Percentiles rank a stretch among this genome's conserved stretches.
These are phyloP conservation scores for Acanthoscelides obtectus DNA, from an alignment of 2,888 invertebrate species.

Conservation along the genomic window DNA sequence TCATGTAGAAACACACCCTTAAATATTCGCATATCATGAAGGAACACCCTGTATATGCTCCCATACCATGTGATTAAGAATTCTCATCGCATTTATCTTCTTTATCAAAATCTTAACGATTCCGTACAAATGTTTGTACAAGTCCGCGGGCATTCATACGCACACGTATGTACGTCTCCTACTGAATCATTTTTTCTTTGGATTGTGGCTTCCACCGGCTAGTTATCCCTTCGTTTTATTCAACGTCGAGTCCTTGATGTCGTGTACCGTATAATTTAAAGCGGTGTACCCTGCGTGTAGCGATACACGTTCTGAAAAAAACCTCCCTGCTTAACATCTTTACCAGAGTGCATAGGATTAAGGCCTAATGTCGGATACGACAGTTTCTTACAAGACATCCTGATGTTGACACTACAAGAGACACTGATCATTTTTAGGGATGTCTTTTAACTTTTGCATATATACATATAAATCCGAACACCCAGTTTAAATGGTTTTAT, in stretches of 20 bases:
- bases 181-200: neutral
- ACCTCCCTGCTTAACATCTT: neutral
- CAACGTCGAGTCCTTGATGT: neutral
- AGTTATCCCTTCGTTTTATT: neutral
- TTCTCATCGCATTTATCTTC: neutral
- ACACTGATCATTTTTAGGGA: too few species aligned
- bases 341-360: neutral
- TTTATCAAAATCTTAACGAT: neutral
- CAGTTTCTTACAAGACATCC: neutral
- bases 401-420: too few species aligned
- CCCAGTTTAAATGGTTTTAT: too few species aligned
- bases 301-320: neutral
- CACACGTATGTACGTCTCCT: neutral
- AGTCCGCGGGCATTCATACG: neutral
- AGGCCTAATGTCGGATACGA: neutral
- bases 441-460: too few species aligned
- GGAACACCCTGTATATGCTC: too few species aligned
- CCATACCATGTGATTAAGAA: neutral
- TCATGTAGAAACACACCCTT: too few species aligned
- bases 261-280: neutral
- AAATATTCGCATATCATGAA: too few species aligned
- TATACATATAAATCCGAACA: too few species aligned
- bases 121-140: neutral
- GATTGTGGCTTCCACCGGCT: neutral
- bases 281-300: neutral